phyloP scores from a whole-genome alignment of 2,113 vertebrate species.

The Emberiza fucata region DNA sequence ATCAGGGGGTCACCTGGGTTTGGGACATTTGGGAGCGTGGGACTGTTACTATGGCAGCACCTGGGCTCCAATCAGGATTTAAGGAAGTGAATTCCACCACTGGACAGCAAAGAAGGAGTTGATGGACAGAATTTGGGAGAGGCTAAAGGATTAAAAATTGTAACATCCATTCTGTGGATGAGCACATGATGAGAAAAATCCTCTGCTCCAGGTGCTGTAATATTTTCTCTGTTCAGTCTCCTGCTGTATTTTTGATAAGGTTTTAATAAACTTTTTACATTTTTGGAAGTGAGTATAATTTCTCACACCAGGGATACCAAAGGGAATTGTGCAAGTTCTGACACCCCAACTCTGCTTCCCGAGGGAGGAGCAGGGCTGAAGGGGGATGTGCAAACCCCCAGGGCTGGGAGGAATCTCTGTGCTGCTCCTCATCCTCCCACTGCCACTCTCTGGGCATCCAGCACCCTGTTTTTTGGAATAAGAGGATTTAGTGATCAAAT shows the following conservation, averaged over 20 bases:
- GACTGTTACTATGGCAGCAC: not conserved
- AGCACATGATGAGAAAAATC: not conserved
- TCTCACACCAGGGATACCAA: not conserved
- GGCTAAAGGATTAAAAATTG: not conserved
- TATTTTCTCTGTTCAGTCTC: not conserved
- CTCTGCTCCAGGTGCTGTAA: not conserved
- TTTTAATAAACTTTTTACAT: not conserved
- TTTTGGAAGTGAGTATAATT: not conserved
- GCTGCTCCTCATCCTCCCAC: not conserved
- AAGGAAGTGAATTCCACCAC: not conserved
- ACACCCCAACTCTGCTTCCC: not conserved
- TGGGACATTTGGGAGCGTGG: not conserved
- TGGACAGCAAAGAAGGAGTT: not conserved
- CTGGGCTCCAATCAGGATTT: not conserved
- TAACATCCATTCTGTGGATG: not conserved
- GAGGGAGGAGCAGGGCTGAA: not conserved
- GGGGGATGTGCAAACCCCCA: not conserved
- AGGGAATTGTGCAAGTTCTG: not conserved
- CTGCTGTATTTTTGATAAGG: not conserved
- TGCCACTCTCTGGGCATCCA: rapidly evolving
- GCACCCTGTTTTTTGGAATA: not conserved
- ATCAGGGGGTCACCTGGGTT: no score
- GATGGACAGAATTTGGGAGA: not conserved
- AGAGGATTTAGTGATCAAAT: not conserved
- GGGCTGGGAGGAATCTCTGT: not conserved